A percentile compares a stretch with the other conserved stretches of the same genome.
phyloP scores from a whole-genome alignment of 2,113 vertebrate genomes.

The Clarias batrachus region DNA sequence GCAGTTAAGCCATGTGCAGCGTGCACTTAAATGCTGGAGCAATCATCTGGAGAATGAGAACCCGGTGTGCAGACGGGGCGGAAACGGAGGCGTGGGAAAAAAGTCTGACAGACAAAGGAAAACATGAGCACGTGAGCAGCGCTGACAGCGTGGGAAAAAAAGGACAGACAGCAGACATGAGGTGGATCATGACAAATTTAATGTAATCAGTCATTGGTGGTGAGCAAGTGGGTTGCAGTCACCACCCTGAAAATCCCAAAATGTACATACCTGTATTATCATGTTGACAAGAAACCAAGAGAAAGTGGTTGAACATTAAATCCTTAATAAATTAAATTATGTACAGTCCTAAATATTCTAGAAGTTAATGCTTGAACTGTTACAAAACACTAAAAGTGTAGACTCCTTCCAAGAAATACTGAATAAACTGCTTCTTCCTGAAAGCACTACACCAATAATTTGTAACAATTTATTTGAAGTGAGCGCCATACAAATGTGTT shows the following conservation, averaged over 20 bases:
- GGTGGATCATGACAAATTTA: too few relatives aligned
- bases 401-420: neutral
- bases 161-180: too few relatives aligned
- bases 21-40: too few relatives aligned
- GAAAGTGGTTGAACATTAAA: too few relatives aligned
- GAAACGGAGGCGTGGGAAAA: too few relatives aligned
- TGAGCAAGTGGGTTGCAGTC: neutral
- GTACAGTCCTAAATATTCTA: neutral
- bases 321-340: too few relatives aligned
- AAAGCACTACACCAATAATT: neutral
- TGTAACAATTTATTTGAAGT: neutral
- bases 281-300: neutral
- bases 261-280: neutral
- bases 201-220: neutral
- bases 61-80: too few relatives aligned
- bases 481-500: neutral
- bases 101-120: too few relatives aligned
- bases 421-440: neutral
- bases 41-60: too few relatives aligned
- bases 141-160: too few relatives aligned
- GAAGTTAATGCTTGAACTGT: neutral
- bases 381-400: neutral
- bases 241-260: neutral
- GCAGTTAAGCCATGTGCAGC: too few relatives aligned
- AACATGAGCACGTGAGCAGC: too few relatives aligned